Evolutionary conservation across 2,888 invertebrate species (phyloP), one percentile per base, ranked within the genome.

Genomic region (Eupithecia pulchellata): DNA sequence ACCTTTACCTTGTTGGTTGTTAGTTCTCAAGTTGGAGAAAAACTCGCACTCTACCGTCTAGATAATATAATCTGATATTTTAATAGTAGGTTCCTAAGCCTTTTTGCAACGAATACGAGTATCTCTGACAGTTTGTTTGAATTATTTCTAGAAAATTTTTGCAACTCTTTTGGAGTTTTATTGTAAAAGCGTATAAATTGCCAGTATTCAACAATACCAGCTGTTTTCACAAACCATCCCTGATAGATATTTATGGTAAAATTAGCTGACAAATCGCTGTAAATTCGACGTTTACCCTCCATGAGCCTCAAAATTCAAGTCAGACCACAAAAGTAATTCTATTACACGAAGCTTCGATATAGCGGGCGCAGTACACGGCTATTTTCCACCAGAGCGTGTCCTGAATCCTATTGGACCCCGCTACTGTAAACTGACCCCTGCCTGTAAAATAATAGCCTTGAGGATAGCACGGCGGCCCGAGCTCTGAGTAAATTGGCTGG

Each of bases 371-470:
- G 79, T 75, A 69, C 75, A 58, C 66, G 36, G 64, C 78, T 79
- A 82, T 84, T 86, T 85, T 80, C 82, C 77, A 80, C 70, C 74
- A 75, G 75, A 78, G 82, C 86, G 85, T 82, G 84, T 69, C 64
- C 66, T 29, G 86, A 85, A 85, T 88, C 79, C 73, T 74, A 76
- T 80, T 64, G 29, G 47, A 29, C 36, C 30, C 20, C 52, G n/a
- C 79, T 67, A 80, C 73, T 76, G 67, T 77, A 70, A 39, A 58
- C 72, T 76, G 80, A 79, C 65, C 79, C 71, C 68, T 75, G 60
- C 57, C 68, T 66, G 72, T 75, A 69, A 67, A 70, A 67, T 73
- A 69, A 63, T 63, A 66, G 39, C 32, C 47, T 72, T 64, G 62
- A 61, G 32, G 58, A n/a, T 60, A 52, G 66, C 55, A 47, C 55